Percentiles rank a stretch among this genome's conserved stretches.
These are phyloP conservation scores for Nephrotoma guestfalica DNA, from an alignment of 2,888 invertebrate genomes.

Conservation along the genomic window DNA sequence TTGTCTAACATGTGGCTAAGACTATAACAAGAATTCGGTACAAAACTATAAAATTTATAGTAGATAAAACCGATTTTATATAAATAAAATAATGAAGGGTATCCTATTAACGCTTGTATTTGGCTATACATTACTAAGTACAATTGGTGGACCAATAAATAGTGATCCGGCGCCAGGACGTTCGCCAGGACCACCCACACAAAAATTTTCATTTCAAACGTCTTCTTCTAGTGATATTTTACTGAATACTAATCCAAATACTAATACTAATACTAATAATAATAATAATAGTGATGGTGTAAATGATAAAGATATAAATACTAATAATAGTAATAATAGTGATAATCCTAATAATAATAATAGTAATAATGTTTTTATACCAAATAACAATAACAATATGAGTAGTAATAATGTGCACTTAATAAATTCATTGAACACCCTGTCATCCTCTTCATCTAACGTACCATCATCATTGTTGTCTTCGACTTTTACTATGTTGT, in stretches of 20 bases:
- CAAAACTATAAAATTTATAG: neutral
- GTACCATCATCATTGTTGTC: neutral
- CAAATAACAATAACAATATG: slow-evolving; percentile 1
- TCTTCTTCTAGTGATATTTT: neutral
- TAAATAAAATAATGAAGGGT: neutral
- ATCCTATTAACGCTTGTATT: neutral
- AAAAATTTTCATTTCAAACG: neutral
- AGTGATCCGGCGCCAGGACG: slow-evolving; percentile 52
- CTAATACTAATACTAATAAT: neutral
- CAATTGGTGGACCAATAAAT: slow-evolving; percentile 31
- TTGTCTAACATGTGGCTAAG: neutral
- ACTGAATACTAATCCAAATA: neutral
- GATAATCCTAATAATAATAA: neutral
- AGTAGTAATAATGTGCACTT: slow-evolving; percentile 4
- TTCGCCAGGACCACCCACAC: slow-evolving; percentile 44
- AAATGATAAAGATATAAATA: neutral
- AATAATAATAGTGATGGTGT: neutral
- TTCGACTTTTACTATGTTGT: neutral
- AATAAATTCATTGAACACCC: neutral
- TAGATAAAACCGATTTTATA: neutral
- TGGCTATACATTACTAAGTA: neutral
- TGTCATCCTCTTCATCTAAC: neutral
- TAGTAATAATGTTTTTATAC: neutral
- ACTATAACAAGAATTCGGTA: neutral
- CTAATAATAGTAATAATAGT: neutral